These are phyloP conservation scores for Trachelus iudaicus DNA, from an alignment of 2,888 invertebrate species.

Conservation along the genomic window DNA sequence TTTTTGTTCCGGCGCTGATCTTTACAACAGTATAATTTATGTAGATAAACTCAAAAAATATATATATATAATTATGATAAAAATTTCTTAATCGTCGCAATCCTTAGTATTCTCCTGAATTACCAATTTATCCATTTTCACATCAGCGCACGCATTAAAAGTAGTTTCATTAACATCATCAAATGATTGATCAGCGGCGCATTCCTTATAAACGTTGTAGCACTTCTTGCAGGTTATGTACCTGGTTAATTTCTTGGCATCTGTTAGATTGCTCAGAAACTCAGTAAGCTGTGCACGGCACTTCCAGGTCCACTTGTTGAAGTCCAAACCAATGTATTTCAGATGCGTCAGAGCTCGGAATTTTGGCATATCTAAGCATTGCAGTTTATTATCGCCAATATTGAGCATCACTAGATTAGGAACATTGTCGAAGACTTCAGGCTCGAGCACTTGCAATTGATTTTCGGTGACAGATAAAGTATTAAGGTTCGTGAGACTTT, in stretches of 20 bases:
- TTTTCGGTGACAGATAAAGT: slow-evolving; percentile 9
- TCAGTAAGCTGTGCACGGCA: slow-evolving; percentile 17
- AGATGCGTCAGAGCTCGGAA: slow-evolving; percentile 17
- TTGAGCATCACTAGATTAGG: slow-evolving; percentile 24
- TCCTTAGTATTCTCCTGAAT: neutral
- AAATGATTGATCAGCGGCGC: neutral
- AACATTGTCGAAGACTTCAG: slow-evolving; percentile 23
- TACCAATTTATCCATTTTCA: neutral
- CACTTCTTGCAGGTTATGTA: neutral
- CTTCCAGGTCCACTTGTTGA: slow-evolving; percentile 7
- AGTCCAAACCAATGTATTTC: neutral
- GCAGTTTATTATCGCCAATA: slow-evolving; percentile 27
- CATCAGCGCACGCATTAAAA: neutral
- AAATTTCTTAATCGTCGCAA: neutral
- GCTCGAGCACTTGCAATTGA: slow-evolving; percentile 25
- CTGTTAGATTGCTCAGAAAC: slow-evolving; percentile 10
- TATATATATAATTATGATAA: neutral
- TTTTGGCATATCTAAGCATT: slow-evolving; percentile 21
- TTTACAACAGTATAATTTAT: neutral
- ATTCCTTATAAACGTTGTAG: neutral
- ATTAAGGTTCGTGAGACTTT: slow-evolving; percentile 23
- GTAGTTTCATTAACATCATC: neutral
- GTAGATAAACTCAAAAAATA: neutral
- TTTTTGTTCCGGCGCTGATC: neutral
- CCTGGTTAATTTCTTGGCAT: neutral